phyloP scores from a whole-genome alignment of 2,797 vertebrate genomes.

The Pipistrellus nathusii region DNA sequence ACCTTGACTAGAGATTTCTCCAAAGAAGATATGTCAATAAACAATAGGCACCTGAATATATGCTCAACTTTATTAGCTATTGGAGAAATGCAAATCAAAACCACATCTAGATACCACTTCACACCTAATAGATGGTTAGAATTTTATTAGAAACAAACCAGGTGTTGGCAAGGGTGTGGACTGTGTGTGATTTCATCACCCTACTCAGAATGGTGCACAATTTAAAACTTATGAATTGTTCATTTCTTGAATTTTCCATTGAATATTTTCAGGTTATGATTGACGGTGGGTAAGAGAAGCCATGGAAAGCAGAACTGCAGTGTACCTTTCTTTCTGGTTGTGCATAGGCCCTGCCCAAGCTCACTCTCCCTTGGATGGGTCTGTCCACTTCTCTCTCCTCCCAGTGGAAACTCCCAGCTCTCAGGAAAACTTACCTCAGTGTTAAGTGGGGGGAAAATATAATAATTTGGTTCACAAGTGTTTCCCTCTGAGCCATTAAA shows the following conservation, averaged over 20 bases:
- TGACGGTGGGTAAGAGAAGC: not conserved
- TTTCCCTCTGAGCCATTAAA: constrained; percentile 47
- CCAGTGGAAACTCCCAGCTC: not conserved
- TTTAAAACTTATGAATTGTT: not conserved
- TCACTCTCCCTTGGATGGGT: not conserved
- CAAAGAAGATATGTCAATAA: not conserved
- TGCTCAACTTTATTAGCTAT: not conserved
- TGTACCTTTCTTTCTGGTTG: not conserved
- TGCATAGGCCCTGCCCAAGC: not conserved
- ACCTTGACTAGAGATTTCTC: not conserved
- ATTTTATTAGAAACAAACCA: not conserved
- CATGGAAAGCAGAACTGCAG: not conserved
- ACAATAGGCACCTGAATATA: not conserved
- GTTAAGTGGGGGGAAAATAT: not conserved
- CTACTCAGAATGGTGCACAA: not conserved
- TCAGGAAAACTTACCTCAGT: not conserved
- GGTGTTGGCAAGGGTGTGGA: not conserved
- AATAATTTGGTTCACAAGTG: constrained; percentile 43
- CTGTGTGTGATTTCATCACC: not conserved
- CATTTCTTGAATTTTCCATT: not conserved
- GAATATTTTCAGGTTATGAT: not conserved
- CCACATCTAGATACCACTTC: not conserved
- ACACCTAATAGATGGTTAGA: not conserved
- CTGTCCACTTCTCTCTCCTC: not conserved
- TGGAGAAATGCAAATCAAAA: not conserved